Evolutionary conservation across 2,113 vertebrate species (phyloP).

Genomic region (Ploceus nigricollis): DNA sequence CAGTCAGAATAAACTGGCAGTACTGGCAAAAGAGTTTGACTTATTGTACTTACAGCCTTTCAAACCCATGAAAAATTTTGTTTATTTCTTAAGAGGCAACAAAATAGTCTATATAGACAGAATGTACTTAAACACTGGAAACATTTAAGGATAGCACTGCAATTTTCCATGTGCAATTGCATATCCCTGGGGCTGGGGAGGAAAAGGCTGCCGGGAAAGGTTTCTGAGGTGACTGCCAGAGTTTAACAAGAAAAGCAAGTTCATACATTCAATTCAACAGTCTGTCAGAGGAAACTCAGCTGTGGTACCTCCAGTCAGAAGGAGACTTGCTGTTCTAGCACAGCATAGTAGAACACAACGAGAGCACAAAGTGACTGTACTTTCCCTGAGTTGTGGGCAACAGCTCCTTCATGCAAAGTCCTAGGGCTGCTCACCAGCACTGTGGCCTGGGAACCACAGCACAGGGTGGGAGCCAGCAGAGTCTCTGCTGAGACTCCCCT

Average conservation of each 20-base stretch:
- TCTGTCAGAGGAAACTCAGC: background rate
- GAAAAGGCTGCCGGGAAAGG: background rate
- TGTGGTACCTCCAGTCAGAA: background rate
- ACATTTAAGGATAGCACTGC: background rate
- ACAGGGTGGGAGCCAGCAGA: background rate
- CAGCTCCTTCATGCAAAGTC: background rate
- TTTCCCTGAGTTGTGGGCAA: background rate
- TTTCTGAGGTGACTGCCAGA: background rate
- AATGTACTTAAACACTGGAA: background rate
- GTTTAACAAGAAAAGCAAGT: background rate
- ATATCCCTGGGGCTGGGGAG: background rate
- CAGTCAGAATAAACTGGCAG: background rate
- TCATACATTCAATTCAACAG: background rate
- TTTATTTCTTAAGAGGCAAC: background rate
- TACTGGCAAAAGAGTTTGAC: background rate
- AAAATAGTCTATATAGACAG: background rate
- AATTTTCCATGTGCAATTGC: background rate
- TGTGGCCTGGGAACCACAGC: background rate
- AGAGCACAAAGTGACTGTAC: background rate
- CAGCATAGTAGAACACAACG: background rate
- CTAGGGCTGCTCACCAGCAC: background rate
- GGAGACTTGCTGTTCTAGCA: background rate
- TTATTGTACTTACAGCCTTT: background rate
- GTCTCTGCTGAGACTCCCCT: background rate
- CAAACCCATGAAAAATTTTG: background rate